These are phyloP conservation scores for Anadara kagoshimensis DNA, from an alignment of 1,140 invertebrate species.

Conservation along the genomic window DNA sequence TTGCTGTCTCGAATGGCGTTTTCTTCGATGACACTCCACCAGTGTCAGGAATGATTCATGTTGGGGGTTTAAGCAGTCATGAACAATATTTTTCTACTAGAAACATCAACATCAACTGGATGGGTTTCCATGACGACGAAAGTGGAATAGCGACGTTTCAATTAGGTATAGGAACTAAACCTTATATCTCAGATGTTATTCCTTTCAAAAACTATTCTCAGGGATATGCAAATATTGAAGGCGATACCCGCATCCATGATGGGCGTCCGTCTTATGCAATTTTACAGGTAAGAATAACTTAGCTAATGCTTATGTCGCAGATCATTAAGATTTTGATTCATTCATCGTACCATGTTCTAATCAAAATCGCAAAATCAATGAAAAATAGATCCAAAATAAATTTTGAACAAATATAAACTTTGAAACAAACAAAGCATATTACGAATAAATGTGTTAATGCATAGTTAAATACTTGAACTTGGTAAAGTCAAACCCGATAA, in stretches of 20 bases:
- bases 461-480: too few species aligned
- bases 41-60: neutral
- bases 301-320: too few species aligned
- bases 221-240: constrained; percentile 13
- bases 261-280: constrained; percentile 35
- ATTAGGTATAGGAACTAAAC: constrained; percentile 7
- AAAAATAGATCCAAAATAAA: too few species aligned
- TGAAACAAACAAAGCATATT: too few species aligned
- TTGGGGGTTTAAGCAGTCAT: neutral
- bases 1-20: neutral
- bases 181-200: constrained; percentile 25
- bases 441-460: too few species aligned
- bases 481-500: too few species aligned
- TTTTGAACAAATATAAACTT: too few species aligned
- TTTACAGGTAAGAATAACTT: constrained; percentile 27
- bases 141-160: constrained; percentile 10
- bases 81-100: neutral
- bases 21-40: constrained; percentile 7
- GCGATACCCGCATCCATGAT: constrained; percentile 24
- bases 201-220: constrained; percentile 17
- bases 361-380: too few species aligned
- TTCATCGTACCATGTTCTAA: too few species aligned
- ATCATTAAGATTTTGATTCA: too few species aligned
- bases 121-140: constrained; percentile 36
- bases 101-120: constrained; percentile 40